Evolutionary conservation across 2,888 invertebrate genomes (phyloP), one percentile per base, ranked within the genome.

Genomic region (Cephonodes hylas): DNA sequence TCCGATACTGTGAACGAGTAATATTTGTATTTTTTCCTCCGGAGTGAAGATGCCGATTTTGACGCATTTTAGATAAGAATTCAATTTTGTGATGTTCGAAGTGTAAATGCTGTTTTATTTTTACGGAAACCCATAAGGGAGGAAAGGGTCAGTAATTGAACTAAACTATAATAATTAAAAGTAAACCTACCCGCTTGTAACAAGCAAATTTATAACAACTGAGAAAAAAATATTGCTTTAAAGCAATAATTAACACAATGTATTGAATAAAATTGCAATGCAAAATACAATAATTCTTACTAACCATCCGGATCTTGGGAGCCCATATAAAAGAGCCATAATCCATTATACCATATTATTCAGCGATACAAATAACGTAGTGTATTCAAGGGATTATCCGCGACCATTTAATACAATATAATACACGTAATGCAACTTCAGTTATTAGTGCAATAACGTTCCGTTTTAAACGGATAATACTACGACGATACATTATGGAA

Each of bases 401-500:
- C 31, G 46, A 58, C 31, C 57, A 61, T 69, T 71, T 77, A 69
- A 75, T 78, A 72, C 74, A 73, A 75, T 77, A 72, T 75, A 74
- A 72, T 74, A 72, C 65, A 68, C 72, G 66, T 75, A 73, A 80
- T 78, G 80, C 77, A 79, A 76, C 77, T 81, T 77, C 81, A 77
- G 83, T 82, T 87, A 84, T 88, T 85, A 86, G 80, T 84, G 83
- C 80, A 78, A 81, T 79, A 81, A 74, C 85, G 79, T 85, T 85
- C 86, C 85, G 82, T 88, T 86, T 85, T 79, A 84, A 80, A 77
- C 83, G 85, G 85, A 87, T 88, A 84, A 87, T 81, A 76, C 77
- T 70, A 68, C 75, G 79, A 76, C 78, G 76, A 82, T 84, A 83
- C 80, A 80, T 73, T 73, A 74, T 70, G 76, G 79, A 74, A 81